These are phyloP conservation scores for Drosophila formosana DNA, from an alignment of 2,888 invertebrate species.

Conservation along the genomic window DNA sequence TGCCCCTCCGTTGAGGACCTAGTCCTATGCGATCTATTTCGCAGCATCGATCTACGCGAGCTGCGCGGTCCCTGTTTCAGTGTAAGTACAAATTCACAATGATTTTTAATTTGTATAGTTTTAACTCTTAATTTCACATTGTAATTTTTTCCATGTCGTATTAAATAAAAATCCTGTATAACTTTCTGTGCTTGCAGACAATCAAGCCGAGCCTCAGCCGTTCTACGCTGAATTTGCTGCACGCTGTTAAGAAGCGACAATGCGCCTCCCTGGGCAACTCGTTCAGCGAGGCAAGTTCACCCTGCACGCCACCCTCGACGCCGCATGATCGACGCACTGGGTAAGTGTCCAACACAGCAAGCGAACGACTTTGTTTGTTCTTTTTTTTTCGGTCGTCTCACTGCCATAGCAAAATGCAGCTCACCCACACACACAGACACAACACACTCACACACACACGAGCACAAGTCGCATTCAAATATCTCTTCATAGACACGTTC, in stretches of 20 bases:
- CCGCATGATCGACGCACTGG: conserved; percentile 84
- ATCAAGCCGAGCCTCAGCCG: conserved; percentile 85
- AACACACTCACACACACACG: conserved; percentile 20
- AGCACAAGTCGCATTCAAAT: conserved; percentile 9
- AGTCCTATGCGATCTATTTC: conserved; percentile 92
- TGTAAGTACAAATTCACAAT: conserved; percentile 85
- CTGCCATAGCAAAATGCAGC: conserved; percentile 38
- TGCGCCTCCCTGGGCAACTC: conserved; percentile 84
- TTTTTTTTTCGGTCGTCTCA: conserved; percentile 14
- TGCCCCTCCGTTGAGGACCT: conserved; percentile 93
- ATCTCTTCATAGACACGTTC: conserved; percentile 29
- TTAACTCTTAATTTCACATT: not conserved
- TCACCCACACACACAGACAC: conserved; percentile 30
- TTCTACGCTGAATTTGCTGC: conserved; percentile 84
- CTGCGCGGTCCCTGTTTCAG: conserved; percentile 93
- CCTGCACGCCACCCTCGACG: conserved; percentile 85
- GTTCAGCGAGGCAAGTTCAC: conserved; percentile 85
- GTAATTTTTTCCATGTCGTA: too few relatives aligned
- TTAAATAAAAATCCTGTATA: too few relatives aligned
- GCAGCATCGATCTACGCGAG: conserved; percentile 95
- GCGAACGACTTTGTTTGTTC: not conserved
- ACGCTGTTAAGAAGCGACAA: conserved; percentile 85
- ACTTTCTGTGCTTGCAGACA: conserved; percentile 71
- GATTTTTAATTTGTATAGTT: too few relatives aligned
- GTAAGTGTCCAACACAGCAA: conserved; percentile 73